Base-by-base conservation (phyloP, 2,113 vertebrate genomes). In the Australoheros scitulus region DNA sequence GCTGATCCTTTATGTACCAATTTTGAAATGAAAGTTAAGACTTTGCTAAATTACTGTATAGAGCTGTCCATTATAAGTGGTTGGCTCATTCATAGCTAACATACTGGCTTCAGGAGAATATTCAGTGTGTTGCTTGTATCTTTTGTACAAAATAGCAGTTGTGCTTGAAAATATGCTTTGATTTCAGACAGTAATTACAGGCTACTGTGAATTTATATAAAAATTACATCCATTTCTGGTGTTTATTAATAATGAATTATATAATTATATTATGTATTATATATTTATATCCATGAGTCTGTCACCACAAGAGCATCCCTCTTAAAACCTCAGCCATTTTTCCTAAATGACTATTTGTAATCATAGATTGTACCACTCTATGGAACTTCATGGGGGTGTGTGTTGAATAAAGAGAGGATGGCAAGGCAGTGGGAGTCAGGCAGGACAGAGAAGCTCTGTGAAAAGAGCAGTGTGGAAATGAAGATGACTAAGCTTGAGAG, bases 21-120 rank as follows among this genome's bases (percentile, higher is more conserved):
- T 52, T 83, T 76, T 79, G 84, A 83, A 89, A 88, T 85, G 83
- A 91, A 91, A 87, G 83, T 80, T 26, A 85, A 79, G 88, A 89
- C 81, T 32, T 84, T 61, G 29, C 60, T 84, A 77, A 77, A 89
- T 89, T 75, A 82, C 78, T 72, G 82, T 77, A 85, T 72, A 61
- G 83, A 74, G 85, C 38, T 76, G 78, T 43, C 59, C 8, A 91
- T 93, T 82, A 91, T 91, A 75, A 47, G 78, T 1, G 78, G 88
- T 70, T 57, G 47, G 34, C 56, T 83, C 91, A 89, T 93, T 91
- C 84, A 82, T 55, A 76, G 78, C 80, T 55, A 26, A 70, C 61
- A 24, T 11, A 32, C 56, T 13, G 63, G 22, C 81, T 83, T 76
- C 72, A 56, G 56, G 9, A 10, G 38, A 76, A 74, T 57, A 50